A percentile compares a stretch with the other conserved stretches of the same genome.
These are phyloP conservation scores for Drosophila subquinaria DNA, from an alignment of 2,888 invertebrate species.

Conservation along the genomic window DNA sequence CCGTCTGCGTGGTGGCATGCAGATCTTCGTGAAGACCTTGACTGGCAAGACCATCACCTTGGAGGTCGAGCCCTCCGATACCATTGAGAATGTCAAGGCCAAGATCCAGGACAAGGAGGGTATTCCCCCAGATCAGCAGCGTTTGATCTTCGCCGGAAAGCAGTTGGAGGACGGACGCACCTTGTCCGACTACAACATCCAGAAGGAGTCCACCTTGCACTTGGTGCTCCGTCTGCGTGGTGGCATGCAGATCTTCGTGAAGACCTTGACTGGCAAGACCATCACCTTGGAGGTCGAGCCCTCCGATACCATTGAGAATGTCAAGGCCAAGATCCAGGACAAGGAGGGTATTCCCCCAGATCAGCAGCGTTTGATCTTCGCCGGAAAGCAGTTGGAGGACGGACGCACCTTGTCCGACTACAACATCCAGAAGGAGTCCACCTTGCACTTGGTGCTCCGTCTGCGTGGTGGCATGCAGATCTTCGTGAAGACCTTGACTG, in stretches of 20 bases:
- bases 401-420: slow-evolving; percentile 81
- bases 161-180: slow-evolving; percentile 40
- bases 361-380: slow-evolving; percentile 81
- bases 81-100: slow-evolving; percentile 53
- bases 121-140: slow-evolving; percentile 44
- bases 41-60: slow-evolving; percentile 49
- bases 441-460: slow-evolving; percentile 78
- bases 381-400: slow-evolving; percentile 80
- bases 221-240: slow-evolving; percentile 85
- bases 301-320: slow-evolving; percentile 75
- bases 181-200: slow-evolving; percentile 35
- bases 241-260: slow-evolving; percentile 86
- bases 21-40: slow-evolving; percentile 63
- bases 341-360: slow-evolving; percentile 83
- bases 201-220: slow-evolving; percentile 41
- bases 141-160: slow-evolving; percentile 40
- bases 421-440: slow-evolving; percentile 81
- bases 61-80: slow-evolving; percentile 47
- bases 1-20: slow-evolving; percentile 48
- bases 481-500: slow-evolving; percentile 52
- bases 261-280: slow-evolving; percentile 79
- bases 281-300: slow-evolving; percentile 82
- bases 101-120: slow-evolving; percentile 55
- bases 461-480: slow-evolving; percentile 72
- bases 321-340: slow-evolving; percentile 80